These are phyloP conservation scores for Drosophila nigricruria DNA, from an alignment of 2,888 invertebrate species.

Conservation along the genomic window DNA sequence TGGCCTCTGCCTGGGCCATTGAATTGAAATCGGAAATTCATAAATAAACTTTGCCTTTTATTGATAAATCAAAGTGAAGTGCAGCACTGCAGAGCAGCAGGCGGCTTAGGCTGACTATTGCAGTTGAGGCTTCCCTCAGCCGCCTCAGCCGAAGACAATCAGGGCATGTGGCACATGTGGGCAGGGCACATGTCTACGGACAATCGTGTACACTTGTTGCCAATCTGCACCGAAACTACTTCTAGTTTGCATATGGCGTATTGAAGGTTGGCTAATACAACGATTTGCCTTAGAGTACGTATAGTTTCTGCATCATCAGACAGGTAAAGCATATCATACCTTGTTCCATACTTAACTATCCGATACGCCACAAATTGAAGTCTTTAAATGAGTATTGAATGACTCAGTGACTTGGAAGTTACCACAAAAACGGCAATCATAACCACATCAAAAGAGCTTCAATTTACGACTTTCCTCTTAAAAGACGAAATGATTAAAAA, in stretches of 20 bases:
- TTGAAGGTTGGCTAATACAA: background rate
- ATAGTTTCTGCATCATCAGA: background rate
- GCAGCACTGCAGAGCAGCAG: conserved; percentile 51
- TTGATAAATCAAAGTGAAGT: conserved; percentile 78
- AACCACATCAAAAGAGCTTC: conserved; percentile 65
- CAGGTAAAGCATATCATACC: background rate
- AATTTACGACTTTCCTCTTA: conserved; percentile 63
- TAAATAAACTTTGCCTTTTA: conserved; percentile 76
- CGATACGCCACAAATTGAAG: conserved; percentile 1
- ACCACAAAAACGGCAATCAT: conserved; percentile 50
- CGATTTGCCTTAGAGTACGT: conserved; percentile 4
- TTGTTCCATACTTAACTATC: conserved; percentile 3
- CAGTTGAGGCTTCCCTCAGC: conserved; percentile 6
- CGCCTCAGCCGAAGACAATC: conserved; percentile 14
- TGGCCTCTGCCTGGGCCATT: conserved; percentile 44
- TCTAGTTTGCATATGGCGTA: conserved; percentile 23
- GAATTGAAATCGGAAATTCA: conserved; percentile 74
- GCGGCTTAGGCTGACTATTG: conserved; percentile 25
- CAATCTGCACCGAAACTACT: conserved; percentile 21
- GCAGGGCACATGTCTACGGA: conserved; percentile 9
- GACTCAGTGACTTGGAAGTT: conserved; percentile 44
- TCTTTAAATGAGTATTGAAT: conserved; percentile 38
- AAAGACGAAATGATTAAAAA: conserved; percentile 23
- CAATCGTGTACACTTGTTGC: background rate
- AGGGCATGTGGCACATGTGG: conserved; percentile 49